Evolutionary conservation across 2,113 vertebrate species (phyloP), one percentile per base, ranked within the genome.

Genomic region (Melanerpes formicivorus): DNA sequence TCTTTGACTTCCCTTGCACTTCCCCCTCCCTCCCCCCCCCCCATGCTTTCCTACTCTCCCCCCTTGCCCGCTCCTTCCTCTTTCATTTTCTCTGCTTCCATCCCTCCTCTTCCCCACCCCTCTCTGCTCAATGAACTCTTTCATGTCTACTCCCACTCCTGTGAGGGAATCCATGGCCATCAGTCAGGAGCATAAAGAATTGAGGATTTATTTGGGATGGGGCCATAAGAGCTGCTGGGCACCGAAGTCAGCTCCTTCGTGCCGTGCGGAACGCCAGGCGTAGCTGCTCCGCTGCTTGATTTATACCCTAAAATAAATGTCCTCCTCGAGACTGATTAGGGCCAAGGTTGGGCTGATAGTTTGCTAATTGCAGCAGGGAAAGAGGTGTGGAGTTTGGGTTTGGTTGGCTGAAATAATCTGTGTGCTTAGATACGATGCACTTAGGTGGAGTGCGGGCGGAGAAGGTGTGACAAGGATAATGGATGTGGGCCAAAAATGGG

Each of bases 271-370:
- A 29, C 17, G 0, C 46, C 3, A 8, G 81, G 16, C 23, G 1
- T 30, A 23, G 37, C 58, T 55, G 54, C 71, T 60, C 3, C 2
- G 2, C 7, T 3, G 30, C 46, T 12, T 72, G 89, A 73, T 80
- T 66, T 17, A 18, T 18, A 40, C 50, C 27, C 5, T 58, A 60
- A 72, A 88, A 76, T 48, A 81, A 93, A 88, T 8, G 30, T 14
- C 40, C 67, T 76, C 11, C 10, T 84, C 87, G 22, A 48, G 88
- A 52, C 91, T 73, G 82, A 52, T 84, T 37, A 84, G 78, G 92
- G 87, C 42, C 74, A 56, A 84, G 86, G 91, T 93, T 93, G 93
- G 63, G 34, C 54, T 56, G 69, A 58, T 72, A 64, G 66, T 63
- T 91, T 46, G 23, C 65, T 58, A 17, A 91, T 40, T 84, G 32